These are phyloP conservation scores for Diadumene lineata DNA, from an alignment of 92 coral and sea anemone species.

Conservation along the genomic window DNA sequence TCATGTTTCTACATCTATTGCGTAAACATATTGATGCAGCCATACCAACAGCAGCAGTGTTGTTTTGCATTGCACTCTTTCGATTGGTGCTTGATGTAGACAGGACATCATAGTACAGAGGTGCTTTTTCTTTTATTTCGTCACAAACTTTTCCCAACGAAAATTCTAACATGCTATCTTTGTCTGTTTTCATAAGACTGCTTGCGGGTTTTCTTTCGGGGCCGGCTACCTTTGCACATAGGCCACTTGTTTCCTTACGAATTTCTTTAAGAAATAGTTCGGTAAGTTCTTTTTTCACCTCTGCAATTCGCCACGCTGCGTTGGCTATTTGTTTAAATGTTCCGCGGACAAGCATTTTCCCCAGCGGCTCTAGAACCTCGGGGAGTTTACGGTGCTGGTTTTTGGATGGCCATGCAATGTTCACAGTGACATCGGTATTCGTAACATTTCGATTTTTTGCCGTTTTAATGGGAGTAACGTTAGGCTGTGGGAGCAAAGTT, in stretches of 20 bases:
- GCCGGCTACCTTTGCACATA: too few species aligned
- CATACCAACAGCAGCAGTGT: slow-evolving; percentile 68
- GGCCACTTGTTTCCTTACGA: too few species aligned
- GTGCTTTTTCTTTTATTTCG: slow-evolving; percentile 56
- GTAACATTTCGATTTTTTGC: too few species aligned
- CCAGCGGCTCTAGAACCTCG: slow-evolving; percentile 55
- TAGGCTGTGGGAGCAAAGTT: too few species aligned
- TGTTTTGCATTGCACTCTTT: slow-evolving; percentile 32
- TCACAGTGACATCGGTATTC: slow-evolving; percentile 36
- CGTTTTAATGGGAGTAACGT: too few species aligned
- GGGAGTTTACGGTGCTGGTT: slow-evolving; percentile 47
- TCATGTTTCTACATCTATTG: slow-evolving; percentile 57
- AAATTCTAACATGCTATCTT: slow-evolving; percentile 52
- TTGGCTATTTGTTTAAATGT: slow-evolving; percentile 65
- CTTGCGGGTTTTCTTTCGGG: slow-evolving; percentile 61
- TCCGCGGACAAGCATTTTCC: slow-evolving; percentile 66
- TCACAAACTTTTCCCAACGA: slow-evolving; percentile 40
- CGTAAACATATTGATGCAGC: slow-evolving; percentile 70
- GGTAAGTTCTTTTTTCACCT: slow-evolving; percentile 48
- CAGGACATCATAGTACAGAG: slow-evolving; percentile 49
- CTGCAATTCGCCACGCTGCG: slow-evolving; percentile 52
- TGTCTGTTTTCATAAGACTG: slow-evolving; percentile 52
- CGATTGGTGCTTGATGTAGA: slow-evolving; percentile 46
- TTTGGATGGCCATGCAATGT: slow-evolving; percentile 56
- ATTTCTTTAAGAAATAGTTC: slow-evolving; percentile 44